Base-by-base conservation (phyloP, 2,888 invertebrate species). In the Erebia aethiops region DNA sequence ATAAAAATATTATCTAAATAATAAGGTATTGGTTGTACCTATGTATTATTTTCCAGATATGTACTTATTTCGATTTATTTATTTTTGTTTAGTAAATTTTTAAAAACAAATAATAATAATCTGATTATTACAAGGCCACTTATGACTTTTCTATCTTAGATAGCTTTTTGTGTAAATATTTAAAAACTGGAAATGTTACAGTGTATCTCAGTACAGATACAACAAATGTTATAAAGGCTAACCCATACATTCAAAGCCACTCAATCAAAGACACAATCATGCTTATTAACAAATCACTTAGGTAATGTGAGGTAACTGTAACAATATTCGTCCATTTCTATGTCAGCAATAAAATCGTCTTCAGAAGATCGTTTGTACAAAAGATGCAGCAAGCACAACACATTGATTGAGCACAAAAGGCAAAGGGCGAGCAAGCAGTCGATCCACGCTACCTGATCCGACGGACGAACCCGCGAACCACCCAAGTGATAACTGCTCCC, bases 371-470 rank as follows among this genome's bases (percentile, higher is more conserved):
- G 81, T 75, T 82, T 74, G 82, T 95, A 95, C 77, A 94, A 83
- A 77, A 95, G 92, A 92, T 95, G 95, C 87, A 95, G 83, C 84
- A 95, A 94, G 93, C 95, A 95, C 84, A 95, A 90, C 81, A 95
- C 89, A 91, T 95, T 95, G 84, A 95, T 90, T 80, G 95, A 95
- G 89, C 95, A 95, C 90, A 96, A 91, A 77, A 95, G 93, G 87
- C 95, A 94, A 82, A 95, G 91, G 91, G 95, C 95, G 91, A 95
- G 93, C 87, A 95, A 93, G 91, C 95, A 93, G 93, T 96, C 95
- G 88, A 95, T 94, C 94, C 95, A 96, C 95, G 95, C 95, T 96
- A 96, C 96, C 96, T 96, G 96, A 94, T 96, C 95, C 92, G 96
- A 95, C 95, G 91, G 89, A 89, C 95, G 93, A 92, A 89, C 91